Conservation (phyloP, 2,888 invertebrate species). For the Xestia rhomboidea region DNA sequence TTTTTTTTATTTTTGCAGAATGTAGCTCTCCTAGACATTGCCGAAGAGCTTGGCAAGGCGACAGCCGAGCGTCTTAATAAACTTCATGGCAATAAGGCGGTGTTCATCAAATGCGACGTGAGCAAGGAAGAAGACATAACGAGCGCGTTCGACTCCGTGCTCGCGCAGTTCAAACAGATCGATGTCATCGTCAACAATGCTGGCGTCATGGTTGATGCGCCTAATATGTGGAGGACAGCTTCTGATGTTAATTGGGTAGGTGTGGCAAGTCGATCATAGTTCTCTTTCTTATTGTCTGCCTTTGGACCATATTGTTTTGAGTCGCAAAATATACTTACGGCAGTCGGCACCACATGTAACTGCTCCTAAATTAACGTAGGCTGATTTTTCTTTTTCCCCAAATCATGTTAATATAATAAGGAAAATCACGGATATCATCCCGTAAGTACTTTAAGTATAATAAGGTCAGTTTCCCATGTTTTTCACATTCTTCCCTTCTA, state of each 20-base stretch:
- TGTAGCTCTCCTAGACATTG: constrained; percentile 76
- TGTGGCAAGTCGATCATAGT: not conserved
- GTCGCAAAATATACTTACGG: not conserved
- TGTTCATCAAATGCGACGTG: constrained; percentile 77
- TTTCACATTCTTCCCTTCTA: not conserved
- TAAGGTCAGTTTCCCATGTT: not conserved
- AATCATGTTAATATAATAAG: not conserved
- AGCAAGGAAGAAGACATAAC: constrained; percentile 72
- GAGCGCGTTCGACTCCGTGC: constrained; percentile 70
- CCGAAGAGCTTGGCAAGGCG: constrained; percentile 70
- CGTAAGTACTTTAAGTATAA: too few relatives aligned
- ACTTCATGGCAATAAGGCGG: constrained; percentile 65
- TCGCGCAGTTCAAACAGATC: constrained; percentile 68
- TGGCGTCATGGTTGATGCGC: constrained; percentile 76
- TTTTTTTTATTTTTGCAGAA: constrained; percentile 28
- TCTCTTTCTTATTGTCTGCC: not conserved
- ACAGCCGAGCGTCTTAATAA: constrained; percentile 69
- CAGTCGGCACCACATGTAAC: not conserved
- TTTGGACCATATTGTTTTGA: not conserved
- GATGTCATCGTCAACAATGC: constrained; percentile 80
- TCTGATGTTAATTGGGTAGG: constrained; percentile 77
- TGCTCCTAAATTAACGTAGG: not conserved
- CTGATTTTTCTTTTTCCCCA: too few relatives aligned
- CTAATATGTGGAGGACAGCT: constrained; percentile 72
- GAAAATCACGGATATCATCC: too few relatives aligned